Evolutionary conservation across 1,140 invertebrate genomes (phyloP).

Genomic region (Agrypnia vestita): DNA sequence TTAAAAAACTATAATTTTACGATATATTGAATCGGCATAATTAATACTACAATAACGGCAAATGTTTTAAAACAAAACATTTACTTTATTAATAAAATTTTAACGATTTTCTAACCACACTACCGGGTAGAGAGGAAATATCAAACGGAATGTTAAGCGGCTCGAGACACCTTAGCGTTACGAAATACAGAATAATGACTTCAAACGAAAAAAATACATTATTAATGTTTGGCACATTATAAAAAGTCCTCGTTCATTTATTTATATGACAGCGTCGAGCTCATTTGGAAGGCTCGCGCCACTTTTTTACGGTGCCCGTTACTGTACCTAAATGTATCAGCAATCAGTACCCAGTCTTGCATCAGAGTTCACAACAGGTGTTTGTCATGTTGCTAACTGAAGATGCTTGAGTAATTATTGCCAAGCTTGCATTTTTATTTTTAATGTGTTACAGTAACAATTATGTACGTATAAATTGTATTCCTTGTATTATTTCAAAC

Average conservation of each 20-base stretch:
- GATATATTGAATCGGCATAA: too few species aligned
- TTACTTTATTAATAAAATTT: too few species aligned
- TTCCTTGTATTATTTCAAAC: too few species aligned
- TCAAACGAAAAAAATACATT: not conserved
- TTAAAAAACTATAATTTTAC: too few species aligned
- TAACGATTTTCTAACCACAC: not conserved
- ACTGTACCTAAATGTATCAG: slow-evolving; percentile 2
- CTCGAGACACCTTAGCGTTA: slow-evolving; percentile 5
- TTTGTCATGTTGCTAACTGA: slow-evolving; percentile 15
- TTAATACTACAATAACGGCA: too few species aligned
- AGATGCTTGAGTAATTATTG: slow-evolving; percentile 16
- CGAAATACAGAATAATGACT: not conserved
- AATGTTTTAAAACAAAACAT: not conserved
- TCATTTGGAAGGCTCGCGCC: not conserved
- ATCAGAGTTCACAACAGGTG: slow-evolving; percentile 31
- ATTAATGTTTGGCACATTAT: not conserved
- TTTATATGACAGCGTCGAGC: not conserved
- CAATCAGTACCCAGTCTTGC: not conserved
- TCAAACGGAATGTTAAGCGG: slow-evolving; percentile 22
- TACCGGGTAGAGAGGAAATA: not conserved
- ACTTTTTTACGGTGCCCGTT: not conserved
- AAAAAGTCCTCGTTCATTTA: not conserved
- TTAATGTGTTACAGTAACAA: not conserved
- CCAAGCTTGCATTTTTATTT: not conserved
- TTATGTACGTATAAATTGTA: not conserved